phyloP scores from a whole-genome alignment of 2,797 vertebrate species.

The Pyrocephalus nanus region DNA sequence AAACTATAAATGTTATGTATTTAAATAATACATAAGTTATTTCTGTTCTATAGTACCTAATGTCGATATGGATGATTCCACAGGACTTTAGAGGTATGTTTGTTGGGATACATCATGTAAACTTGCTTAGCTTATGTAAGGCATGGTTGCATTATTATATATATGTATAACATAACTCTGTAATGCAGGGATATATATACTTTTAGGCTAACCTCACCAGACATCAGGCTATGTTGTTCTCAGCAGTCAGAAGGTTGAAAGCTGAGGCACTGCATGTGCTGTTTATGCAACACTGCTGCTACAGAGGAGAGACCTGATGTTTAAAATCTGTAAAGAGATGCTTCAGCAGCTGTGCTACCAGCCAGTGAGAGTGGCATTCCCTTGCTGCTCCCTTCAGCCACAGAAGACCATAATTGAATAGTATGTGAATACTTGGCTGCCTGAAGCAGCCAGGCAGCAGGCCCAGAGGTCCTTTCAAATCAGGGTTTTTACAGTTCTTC shows the following conservation, averaged over 20 bases:
- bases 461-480: constrained; percentile 68
- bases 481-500: constrained; percentile 45
- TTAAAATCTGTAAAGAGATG: constrained; percentile 14
- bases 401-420: constrained; percentile 36
- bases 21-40: neutral
- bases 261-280: neutral
- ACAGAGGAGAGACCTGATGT: neutral
- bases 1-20: neutral
- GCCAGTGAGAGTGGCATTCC: neutral
- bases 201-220: neutral
- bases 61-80: neutral
- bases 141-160: neutral
- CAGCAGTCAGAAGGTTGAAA: neutral
- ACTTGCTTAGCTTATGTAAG: neutral
- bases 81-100: neutral
- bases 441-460: constrained; percentile 35
- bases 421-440: constrained; percentile 45
- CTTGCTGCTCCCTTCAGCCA: neutral
- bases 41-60: neutral
- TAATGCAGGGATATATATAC: neutral
- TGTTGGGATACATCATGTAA: neutral
- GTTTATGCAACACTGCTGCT: neutral
- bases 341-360: neutral
- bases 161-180: neutral
- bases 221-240: neutral